These are phyloP conservation scores for Amphiura filiformis DNA, from an alignment of 35 echinoderm and acorn worm genomes.

Conservation along the genomic window DNA sequence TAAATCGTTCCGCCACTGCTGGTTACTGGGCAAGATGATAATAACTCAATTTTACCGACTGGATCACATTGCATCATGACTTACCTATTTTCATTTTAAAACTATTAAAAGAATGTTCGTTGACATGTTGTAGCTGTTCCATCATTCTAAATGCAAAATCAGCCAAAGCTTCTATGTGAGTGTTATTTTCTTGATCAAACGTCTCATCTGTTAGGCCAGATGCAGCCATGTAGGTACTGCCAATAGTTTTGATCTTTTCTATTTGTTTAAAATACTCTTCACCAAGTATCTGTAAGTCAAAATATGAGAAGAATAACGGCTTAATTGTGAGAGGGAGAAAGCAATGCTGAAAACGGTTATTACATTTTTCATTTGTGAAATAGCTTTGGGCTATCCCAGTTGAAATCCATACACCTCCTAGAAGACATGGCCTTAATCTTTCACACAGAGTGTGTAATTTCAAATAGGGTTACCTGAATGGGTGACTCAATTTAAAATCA, in stretches of 20 bases:
- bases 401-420: too few species aligned
- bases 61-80: background rate
- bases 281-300: slow-evolving; percentile 65
- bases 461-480: too few species aligned
- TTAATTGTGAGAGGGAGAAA: background rate
- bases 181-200: slow-evolving; percentile 82
- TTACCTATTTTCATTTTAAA: slow-evolving; percentile 99
- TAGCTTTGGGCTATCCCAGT: too few species aligned
- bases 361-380: too few species aligned
- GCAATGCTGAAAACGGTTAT: too few species aligned
- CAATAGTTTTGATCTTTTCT: slow-evolving; percentile 97
- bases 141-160: slow-evolving; percentile 90
- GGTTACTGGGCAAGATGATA: too few species aligned
- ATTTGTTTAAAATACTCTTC: slow-evolving; percentile 62
- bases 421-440: too few species aligned
- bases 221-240: slow-evolving; percentile 95
- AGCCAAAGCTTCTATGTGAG: slow-evolving; percentile 77
- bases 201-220: slow-evolving; percentile 95
- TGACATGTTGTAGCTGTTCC: slow-evolving; percentile 83
- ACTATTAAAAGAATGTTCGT: slow-evolving; percentile 97
- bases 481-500: too few species aligned
- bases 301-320: background rate
- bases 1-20: too few species aligned
- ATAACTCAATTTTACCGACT: background rate
- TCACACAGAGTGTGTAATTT: too few species aligned